Conservation (phyloP, 2,888 invertebrate genomes). For the Nephrotoma guestfalica region DNA sequence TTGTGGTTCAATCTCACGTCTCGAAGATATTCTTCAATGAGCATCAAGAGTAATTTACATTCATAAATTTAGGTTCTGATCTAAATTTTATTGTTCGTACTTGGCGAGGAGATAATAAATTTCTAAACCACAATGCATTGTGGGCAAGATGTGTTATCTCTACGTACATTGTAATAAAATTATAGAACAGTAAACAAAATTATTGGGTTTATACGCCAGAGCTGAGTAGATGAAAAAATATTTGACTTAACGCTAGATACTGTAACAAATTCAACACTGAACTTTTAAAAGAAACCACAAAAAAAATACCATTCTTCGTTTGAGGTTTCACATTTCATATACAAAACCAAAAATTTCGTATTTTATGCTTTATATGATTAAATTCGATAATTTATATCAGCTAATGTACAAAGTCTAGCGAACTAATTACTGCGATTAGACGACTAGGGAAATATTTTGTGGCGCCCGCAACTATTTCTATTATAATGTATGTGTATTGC, state of each 20-base stretch:
- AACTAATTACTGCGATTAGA: neutral
- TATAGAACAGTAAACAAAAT: neutral
- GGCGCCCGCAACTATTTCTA: neutral
- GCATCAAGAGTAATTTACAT: no score
- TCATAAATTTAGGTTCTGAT: no score
- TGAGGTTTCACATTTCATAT: neutral
- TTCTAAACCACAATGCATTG: neutral
- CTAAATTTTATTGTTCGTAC: no score
- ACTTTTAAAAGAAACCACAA: neutral
- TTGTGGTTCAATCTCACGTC: no score
- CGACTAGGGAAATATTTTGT: no score
- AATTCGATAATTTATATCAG: neutral
- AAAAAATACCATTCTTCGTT: neutral
- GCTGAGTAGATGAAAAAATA: neutral
- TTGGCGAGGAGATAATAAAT: no score
- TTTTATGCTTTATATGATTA: neutral
- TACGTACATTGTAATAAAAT: neutral
- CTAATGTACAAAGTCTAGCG: neutral
- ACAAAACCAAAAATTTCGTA: neutral
- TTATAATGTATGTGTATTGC: neutral
- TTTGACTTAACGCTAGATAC: neutral
- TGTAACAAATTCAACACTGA: neutral
- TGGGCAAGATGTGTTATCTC: neutral
- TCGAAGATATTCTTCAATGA: no score
- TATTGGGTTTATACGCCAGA: neutral